Evolutionary conservation across 2,888 invertebrate species (phyloP), one percentile per base, ranked within the genome.

Genomic region (Deilephila porcellus): DNA sequence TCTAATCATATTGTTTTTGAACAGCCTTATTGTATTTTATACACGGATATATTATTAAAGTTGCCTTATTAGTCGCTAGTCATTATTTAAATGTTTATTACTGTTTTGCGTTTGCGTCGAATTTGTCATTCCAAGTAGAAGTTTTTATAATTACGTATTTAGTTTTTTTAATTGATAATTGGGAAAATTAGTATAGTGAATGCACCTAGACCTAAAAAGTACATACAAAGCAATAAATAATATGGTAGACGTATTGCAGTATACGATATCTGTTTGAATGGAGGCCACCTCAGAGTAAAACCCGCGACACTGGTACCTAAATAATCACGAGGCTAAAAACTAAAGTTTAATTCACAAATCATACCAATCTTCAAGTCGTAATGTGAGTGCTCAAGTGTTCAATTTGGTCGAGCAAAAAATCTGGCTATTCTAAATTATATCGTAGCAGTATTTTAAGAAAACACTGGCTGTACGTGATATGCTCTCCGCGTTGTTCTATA

Each of bases 51-150:
- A 74, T 81, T 64, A 82, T 83, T 83, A 82, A 86, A 81, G 81
- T 83, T 88, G 90, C 91, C 91, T 91, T 91, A 88, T 85, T 89
- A 91, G 88, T 85, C 84, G 83, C 91, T 91, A 91, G 90, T 90
- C 87, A 88, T 81, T 81, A 80, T 80, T 80, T 76, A 79, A 82
- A 81, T 71, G 76, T 76, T 75, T 74, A 71, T 72, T 72, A 72
- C 64, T 75, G 71, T 76, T 62, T 71, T 71, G 37, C 14, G 70
- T 73, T 70, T 60, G 45, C 14, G 20, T 37, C 19, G 45, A 60
- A 60, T n/a, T n/a, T 60, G 19, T 32, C 34, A 56, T 32, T 19
- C 60, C 32, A 71, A 56, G n/a, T 59, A 19, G 14, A 45, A n/a
- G 4, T 29, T 52, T 67, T 67, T 64, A 64, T 64, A 45, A 64